Evolutionary conservation across 53 echinoderm and acorn worm genomes (phyloP).

Genomic region (Holothuria scabra): DNA sequence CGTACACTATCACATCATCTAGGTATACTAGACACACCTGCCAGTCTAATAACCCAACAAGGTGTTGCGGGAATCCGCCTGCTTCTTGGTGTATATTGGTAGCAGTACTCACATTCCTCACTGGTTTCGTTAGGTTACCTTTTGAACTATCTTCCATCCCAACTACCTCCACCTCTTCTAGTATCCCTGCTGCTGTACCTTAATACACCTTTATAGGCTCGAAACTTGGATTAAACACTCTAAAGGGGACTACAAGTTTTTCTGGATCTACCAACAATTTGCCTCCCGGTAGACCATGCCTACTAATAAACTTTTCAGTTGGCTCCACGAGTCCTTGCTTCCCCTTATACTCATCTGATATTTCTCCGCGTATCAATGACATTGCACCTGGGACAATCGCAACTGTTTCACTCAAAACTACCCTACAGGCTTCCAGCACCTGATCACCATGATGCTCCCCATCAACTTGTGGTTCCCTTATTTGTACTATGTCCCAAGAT

Average conservation of each 20-base stretch:
- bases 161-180: constrained; percentile 24
- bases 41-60: constrained; percentile 2
- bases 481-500: not conserved
- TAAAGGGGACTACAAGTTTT: not conserved
- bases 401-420: too few relatives aligned
- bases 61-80: constrained; percentile 6
- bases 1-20: too few relatives aligned
- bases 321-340: not conserved
- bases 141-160: not conserved
- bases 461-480: not conserved
- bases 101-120: not conserved
- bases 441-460: constrained; percentile 1
- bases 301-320: too few relatives aligned
- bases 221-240: constrained; percentile 38
- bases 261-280: constrained; percentile 37
- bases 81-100: not conserved
- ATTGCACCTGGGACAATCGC: too few relatives aligned
- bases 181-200: constrained; percentile 26
- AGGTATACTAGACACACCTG: too few relatives aligned
- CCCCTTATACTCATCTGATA: too few relatives aligned
- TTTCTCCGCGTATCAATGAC: too few relatives aligned
- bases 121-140: not conserved
- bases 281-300: not conserved
- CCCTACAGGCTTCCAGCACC: not conserved
- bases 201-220: constrained; percentile 9